Conservation (phyloP, 2,797 vertebrate species). For the Parauchenoglanis punctatus region DNA sequence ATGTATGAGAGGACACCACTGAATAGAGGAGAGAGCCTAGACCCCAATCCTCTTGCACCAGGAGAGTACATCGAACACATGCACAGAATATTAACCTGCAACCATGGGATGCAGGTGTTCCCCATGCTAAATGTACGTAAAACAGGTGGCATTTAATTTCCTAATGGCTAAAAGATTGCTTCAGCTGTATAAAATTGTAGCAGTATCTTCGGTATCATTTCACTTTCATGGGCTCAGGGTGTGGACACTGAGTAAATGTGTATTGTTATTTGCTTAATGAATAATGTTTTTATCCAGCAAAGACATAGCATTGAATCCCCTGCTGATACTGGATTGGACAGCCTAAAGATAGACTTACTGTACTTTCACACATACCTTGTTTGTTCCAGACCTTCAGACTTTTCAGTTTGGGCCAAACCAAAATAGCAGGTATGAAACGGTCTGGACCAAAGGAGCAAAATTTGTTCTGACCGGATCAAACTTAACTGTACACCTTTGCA, state of each 20-base stretch:
- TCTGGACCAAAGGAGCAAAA: no score
- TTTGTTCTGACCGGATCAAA: no score
- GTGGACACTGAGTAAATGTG: background rate
- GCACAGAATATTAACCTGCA: slow-evolving; percentile 71
- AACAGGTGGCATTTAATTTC: background rate
- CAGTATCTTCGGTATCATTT: background rate
- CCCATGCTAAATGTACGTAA: slow-evolving; percentile 74
- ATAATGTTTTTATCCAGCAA: background rate
- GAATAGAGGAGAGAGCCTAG: slow-evolving; percentile 65
- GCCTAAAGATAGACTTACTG: no score
- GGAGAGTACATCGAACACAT: slow-evolving; percentile 79
- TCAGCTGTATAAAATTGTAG: background rate
- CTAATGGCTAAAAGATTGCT: background rate
- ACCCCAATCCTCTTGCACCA: slow-evolving; percentile 67
- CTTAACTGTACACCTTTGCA: no score
- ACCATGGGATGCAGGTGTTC: slow-evolving; percentile 66
- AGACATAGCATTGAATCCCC: no score
- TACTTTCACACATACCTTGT: no score
- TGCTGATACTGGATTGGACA: background rate
- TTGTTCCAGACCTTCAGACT: no score
- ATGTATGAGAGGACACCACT: slow-evolving; percentile 69
- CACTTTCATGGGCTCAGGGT: background rate
- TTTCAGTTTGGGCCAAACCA: no score
- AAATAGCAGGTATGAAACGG: no score
- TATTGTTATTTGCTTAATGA: background rate